phyloP scores from a whole-genome alignment of 2,888 invertebrate genomes.

The Doris montereyensis region DNA sequence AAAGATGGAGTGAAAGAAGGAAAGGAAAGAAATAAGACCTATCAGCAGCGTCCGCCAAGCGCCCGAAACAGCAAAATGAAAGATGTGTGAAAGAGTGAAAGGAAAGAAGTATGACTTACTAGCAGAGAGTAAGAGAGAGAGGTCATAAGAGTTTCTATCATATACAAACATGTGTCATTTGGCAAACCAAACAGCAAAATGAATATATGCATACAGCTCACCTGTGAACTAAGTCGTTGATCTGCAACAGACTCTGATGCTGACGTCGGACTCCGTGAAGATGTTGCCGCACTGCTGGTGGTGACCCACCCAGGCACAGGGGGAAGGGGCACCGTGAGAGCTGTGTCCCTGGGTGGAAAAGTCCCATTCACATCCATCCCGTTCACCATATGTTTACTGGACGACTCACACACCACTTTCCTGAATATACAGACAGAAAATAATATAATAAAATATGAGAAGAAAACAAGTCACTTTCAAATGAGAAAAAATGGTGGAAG shows the following conservation, averaged over 20 bases:
- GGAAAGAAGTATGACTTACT: too few relatives aligned
- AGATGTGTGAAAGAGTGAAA: too few relatives aligned
- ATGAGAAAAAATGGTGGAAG: neutral
- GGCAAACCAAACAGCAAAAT: too few relatives aligned
- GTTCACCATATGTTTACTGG: conserved; percentile 55
- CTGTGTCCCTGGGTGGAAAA: conserved; percentile 28
- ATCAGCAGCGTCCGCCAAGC: too few relatives aligned
- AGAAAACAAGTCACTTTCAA: neutral
- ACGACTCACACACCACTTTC: conserved; percentile 61
- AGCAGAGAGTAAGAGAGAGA: too few relatives aligned
- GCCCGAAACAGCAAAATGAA: too few relatives aligned
- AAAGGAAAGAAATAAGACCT: too few relatives aligned
- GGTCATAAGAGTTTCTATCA: too few relatives aligned
- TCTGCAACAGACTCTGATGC: neutral
- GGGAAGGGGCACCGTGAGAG: conserved; percentile 36
- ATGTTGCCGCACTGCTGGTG: neutral
- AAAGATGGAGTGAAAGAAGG: too few relatives aligned
- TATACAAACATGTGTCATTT: too few relatives aligned
- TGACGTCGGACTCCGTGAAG: conserved; percentile 6
- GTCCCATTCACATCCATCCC: conserved; percentile 60
- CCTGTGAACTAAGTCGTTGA: too few relatives aligned
- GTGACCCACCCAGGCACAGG: conserved; percentile 44
- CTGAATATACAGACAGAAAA: conserved; percentile 48
- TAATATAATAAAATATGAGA: neutral
- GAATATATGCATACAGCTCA: too few relatives aligned